Percentiles rank a stretch among this genome's conserved stretches.
Evolutionary conservation across 1,140 invertebrate species (phyloP).

Genomic region (Venustaconcha ellipsiformis): DNA sequence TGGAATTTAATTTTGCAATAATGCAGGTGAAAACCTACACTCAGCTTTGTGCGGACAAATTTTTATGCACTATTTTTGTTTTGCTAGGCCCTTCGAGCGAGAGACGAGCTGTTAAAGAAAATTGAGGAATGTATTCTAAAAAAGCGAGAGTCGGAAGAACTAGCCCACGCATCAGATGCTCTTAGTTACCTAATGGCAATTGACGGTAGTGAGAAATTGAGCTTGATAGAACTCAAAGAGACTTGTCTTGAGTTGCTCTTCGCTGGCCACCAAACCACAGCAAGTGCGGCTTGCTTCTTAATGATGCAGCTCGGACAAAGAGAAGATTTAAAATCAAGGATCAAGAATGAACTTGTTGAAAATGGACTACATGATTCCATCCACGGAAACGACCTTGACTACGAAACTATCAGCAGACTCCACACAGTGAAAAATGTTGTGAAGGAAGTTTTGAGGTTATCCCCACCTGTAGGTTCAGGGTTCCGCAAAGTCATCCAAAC

Average conservation of each 20-base stretch:
- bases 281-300: conserved; percentile 30
- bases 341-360: conserved; percentile 27
- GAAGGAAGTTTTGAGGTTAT: conserved; percentile 50
- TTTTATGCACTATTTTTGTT: too few relatives aligned
- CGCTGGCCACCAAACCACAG: conserved; percentile 36
- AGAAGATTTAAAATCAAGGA: conserved; percentile 29
- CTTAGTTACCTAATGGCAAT: too few relatives aligned
- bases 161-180: too few relatives aligned
- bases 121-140: too few relatives aligned
- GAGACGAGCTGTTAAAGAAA: conserved; percentile 7
- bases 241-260: conserved; percentile 37
- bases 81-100: conserved; percentile 24
- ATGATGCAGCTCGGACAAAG: conserved; percentile 41
- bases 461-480: conserved; percentile 47
- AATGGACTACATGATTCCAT: conserved; percentile 21
- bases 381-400: conserved; percentile 24
- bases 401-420: conserved; percentile 36
- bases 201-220: background rate
- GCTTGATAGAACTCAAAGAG: conserved; percentile 28
- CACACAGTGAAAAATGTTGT: conserved; percentile 42
- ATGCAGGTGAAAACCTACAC: too few relatives aligned
- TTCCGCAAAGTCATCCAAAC: conserved; percentile 46
- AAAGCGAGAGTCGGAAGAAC: too few relatives aligned
- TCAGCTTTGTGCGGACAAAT: too few relatives aligned
- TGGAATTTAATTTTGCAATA: too few relatives aligned